Evolutionary conservation across 2,888 invertebrate species (phyloP), one percentile per base, ranked within the genome.

Genomic region (Aleiodes testaceus): DNA sequence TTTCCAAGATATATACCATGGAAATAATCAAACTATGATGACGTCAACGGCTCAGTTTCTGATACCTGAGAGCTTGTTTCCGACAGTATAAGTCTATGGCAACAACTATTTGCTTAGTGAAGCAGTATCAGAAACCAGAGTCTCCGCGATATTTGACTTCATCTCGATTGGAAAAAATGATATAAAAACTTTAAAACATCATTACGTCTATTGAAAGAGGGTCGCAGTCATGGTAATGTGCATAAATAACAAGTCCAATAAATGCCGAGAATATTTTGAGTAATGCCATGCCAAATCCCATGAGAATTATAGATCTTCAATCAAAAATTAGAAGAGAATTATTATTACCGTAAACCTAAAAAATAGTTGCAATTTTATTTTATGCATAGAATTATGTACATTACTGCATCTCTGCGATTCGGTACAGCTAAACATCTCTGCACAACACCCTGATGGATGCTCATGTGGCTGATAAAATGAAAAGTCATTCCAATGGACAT

Each of bases 141-240:
- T n/a, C n/a, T n/a, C n/a, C n/a, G n/a, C n/a, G n/a, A n/a, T 45
- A 45, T n/a, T 45, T 45, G 26, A 26, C 2, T 45, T 14, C 3
- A 2, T 45, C 50, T 18, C 3, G 5, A 12, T 16, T 52, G 1
- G 11, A 52, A 20, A 11, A 36, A 20, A 6, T 42, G 30, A 59
- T 53, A 65, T 16, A 65, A 45, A 42, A 72, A 45, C n/a, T 66
- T 64, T 3, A 1, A 70, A 67, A 36, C 49, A 65, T 30, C 66
- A 72, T 75, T 79, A 85, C 89, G 50, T 90, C 89, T 1, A 91
- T 89, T n/a, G 89, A 81, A 0, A 92, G 79, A 0, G 92, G 93
- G 87, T 93, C 93, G 74, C 92, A 93, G 6, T 90, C 89, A 71
- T 90, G 88, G 79, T 92, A 93, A 87, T 90, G 91, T 0, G 92